Conservation (phyloP, 2,797 vertebrate genomes). For the Catharus ustulatus region DNA sequence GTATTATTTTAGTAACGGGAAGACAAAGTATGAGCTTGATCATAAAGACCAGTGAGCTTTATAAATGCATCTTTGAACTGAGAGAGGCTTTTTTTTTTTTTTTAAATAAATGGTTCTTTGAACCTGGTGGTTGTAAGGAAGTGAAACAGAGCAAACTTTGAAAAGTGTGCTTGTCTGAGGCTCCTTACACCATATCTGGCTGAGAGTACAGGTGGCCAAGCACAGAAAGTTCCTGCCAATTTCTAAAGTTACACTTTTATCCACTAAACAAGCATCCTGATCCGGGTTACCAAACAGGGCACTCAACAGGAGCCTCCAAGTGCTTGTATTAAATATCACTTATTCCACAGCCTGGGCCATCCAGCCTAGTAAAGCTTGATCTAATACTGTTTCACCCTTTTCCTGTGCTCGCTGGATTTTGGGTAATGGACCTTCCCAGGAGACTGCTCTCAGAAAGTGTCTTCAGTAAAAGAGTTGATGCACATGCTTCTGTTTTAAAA, state of each 20-base stretch:
- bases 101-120: slow-evolving; percentile 73
- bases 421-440: slow-evolving; percentile 78
- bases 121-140: slow-evolving; percentile 73
- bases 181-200: slow-evolving; percentile 75
- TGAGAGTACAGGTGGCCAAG: slow-evolving; percentile 84
- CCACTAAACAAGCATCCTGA: slow-evolving; percentile 85
- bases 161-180: slow-evolving; percentile 74
- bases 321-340: slow-evolving; percentile 80
- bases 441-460: slow-evolving; percentile 73
- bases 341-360: slow-evolving; percentile 71
- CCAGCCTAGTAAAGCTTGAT: slow-evolving; percentile 71
- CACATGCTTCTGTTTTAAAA: slow-evolving; percentile 79
- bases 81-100: neutral
- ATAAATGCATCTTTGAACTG: slow-evolving; percentile 69
- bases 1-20: slow-evolving; percentile 71
- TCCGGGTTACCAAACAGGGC: slow-evolving; percentile 78
- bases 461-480: slow-evolving; percentile 72
- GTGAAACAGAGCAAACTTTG: slow-evolving; percentile 69
- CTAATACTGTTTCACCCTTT: slow-evolving; percentile 70
- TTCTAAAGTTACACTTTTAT: slow-evolving; percentile 94
- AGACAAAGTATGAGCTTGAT: slow-evolving; percentile 69
- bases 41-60: slow-evolving; percentile 40
- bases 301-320: slow-evolving; percentile 79
- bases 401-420: slow-evolving; percentile 75
- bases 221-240: slow-evolving; percentile 86